These are phyloP conservation scores for Anas platyrhynchos DNA, from an alignment of 2,113 vertebrate species.

Conservation along the genomic window DNA sequence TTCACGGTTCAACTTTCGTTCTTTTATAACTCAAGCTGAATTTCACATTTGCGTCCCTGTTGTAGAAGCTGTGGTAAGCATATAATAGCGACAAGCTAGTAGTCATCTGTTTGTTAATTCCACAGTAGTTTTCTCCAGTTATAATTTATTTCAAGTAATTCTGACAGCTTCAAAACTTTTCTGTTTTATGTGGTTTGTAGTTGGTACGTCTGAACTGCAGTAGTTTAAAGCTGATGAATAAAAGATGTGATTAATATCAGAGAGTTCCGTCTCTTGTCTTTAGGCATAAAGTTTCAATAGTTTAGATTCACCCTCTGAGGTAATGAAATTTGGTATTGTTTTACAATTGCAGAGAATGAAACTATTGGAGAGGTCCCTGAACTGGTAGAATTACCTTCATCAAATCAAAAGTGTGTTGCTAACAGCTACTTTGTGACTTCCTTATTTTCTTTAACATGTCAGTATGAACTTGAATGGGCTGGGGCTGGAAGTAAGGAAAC, in stretches of 20 bases:
- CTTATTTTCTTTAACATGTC: neutral
- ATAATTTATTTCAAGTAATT: neutral
- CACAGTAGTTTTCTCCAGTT: neutral
- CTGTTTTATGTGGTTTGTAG: neutral
- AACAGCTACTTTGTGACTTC: neutral
- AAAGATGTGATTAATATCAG: neutral
- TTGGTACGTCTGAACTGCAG: neutral
- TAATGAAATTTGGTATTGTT: neutral
- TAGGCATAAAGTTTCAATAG: neutral
- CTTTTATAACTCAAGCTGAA: conserved; percentile 27
- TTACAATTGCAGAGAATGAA: neutral
- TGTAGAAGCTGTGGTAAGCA: conserved; percentile 35
- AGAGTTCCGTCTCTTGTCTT: neutral
- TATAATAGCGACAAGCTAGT: neutral
- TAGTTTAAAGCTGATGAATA: neutral
- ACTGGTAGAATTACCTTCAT: neutral
- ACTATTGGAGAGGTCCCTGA: neutral
- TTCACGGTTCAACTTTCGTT: conserved; percentile 34
- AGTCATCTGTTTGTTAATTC: neutral
- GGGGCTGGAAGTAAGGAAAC: neutral
- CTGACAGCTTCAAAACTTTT: neutral
- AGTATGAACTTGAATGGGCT: neutral
- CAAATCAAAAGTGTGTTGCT: neutral
- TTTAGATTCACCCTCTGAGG: neutral
- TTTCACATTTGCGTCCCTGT: conserved; percentile 15